Evolutionary conservation across 2,797 vertebrate genomes (phyloP), one percentile per base, ranked within the genome.

Genomic region (Clarias laeviceps): DNA sequence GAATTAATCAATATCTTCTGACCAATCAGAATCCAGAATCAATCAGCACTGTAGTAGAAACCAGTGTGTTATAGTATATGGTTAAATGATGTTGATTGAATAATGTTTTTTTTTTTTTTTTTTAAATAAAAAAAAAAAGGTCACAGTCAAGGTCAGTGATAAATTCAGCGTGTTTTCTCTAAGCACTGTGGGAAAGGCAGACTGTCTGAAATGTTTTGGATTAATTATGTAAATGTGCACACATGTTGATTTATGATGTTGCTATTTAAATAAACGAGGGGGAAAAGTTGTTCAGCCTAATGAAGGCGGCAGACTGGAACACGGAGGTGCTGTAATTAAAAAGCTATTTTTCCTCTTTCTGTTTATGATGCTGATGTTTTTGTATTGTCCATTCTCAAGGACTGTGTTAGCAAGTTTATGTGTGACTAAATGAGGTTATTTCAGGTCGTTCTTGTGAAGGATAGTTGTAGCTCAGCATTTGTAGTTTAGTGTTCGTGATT

Each of bases 201-300:
- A 17, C 12, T 56, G 61, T 32, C 45, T 14, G 9, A 83, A 70
- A 34, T n/a, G 65, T 64, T 79, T n/a, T 12, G 59, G 81, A 76
- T 82, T 64, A 79, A 83, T 86, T 83, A 70, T 72, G 74, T 40
- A 79, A 83, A 86, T 83, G 73, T 32, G 9, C 11, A 64, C 74
- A 72, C 81, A 59, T 83, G 74, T 56, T 86, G 81, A 86, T 79
- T 83, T 81, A 86, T 83, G 81, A 83, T 83, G 45, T 20, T 56
- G 15, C 65, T 64, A 64, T 68, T 79, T 83, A 83, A 79, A 86
- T 72, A 86, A 72, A 82, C 50, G 40, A 83, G 74, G 74, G 29
- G 80, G 82, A 86, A 85, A 79, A 61, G 76, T 84, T 66, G 64
- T 70, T 69, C 50, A 2, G 24, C 37, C 24, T 84, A 69, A 84